Evolutionary conservation across 2,888 invertebrate genomes (phyloP).

Genomic region (Calameuta pallipes): DNA sequence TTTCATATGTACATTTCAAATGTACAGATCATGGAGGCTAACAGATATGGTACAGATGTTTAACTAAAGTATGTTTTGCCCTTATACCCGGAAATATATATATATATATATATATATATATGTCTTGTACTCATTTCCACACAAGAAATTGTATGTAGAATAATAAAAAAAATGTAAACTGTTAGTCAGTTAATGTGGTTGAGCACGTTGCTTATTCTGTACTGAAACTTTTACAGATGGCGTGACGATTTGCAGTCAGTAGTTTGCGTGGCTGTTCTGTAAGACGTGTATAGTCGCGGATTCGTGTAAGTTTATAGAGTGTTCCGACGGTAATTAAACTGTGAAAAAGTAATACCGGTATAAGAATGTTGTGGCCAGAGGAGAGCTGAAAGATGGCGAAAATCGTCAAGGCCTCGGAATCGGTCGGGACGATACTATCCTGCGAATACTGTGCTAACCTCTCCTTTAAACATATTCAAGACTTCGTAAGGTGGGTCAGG

Average conservation of each 20-base stretch:
- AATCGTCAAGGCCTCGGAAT: slow-evolving; percentile 51
- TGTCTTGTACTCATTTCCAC: not conserved
- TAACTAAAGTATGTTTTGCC: not conserved
- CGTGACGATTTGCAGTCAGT: not conserved
- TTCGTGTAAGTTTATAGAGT: not conserved
- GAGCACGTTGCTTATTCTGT: not conserved
- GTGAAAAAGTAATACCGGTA: slow-evolving; percentile 7
- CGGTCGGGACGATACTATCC: slow-evolving; percentile 43
- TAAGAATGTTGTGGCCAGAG: slow-evolving; percentile 41
- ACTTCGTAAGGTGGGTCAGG: slow-evolving; percentile 59
- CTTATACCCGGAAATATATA: not conserved
- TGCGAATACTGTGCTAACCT: slow-evolving; percentile 63
- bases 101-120: not conserved
- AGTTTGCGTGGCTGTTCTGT: not conserved
- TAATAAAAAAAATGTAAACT: not conserved
- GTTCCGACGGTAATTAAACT: not conserved
- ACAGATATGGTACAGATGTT: not conserved
- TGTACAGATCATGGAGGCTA: not conserved
- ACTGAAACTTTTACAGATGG: not conserved
- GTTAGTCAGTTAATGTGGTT: not conserved
- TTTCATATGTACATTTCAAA: not conserved
- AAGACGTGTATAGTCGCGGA: not conserved
- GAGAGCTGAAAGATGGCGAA: slow-evolving; percentile 55
- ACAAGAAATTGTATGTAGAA: not conserved
- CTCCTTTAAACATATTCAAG: slow-evolving; percentile 60